Conservation (phyloP, 1,140 invertebrate genomes). For the Bombus huntii region DNA sequence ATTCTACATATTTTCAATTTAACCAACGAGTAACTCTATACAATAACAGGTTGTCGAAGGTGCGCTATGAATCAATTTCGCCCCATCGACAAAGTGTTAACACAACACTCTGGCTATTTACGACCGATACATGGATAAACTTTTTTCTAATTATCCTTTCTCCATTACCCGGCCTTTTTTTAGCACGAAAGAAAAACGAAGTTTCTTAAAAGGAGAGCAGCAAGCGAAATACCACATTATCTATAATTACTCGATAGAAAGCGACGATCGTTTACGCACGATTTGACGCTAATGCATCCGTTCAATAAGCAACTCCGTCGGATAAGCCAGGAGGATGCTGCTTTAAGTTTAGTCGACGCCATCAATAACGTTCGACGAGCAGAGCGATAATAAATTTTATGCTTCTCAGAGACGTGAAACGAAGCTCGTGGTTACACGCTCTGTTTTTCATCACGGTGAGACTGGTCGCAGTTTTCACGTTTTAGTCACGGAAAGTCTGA, state of each 20-base stretch:
- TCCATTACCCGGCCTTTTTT: neutral
- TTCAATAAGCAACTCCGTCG: conserved; percentile 3
- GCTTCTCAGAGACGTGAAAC: conserved; percentile 9
- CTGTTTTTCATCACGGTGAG: conserved; percentile 42
- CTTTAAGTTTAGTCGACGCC: neutral
- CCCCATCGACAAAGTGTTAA: neutral
- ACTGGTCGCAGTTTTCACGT: neutral
- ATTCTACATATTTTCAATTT: neutral
- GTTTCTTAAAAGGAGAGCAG: conserved; percentile 5
- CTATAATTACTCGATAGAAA: conserved; percentile 46
- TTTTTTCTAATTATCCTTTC: neutral
- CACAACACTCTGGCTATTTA: neutral
- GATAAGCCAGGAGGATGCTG: neutral
- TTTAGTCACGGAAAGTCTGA: neutral
- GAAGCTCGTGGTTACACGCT: conserved; percentile 29
- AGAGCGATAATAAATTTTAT: conserved; percentile 29
- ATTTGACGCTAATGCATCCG: conserved; percentile 23
- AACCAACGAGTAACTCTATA: neutral
- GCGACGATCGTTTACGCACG: conserved; percentile 37
- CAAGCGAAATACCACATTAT: neutral
- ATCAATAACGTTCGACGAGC: conserved; percentile 28
- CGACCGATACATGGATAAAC: neutral
- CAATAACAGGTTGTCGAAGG: no score
- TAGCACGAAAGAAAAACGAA: neutral
- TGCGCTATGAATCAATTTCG: neutral